Conservation (phyloP, 2,113 vertebrate species). For the Stomatorhinus ivindoensis region DNA sequence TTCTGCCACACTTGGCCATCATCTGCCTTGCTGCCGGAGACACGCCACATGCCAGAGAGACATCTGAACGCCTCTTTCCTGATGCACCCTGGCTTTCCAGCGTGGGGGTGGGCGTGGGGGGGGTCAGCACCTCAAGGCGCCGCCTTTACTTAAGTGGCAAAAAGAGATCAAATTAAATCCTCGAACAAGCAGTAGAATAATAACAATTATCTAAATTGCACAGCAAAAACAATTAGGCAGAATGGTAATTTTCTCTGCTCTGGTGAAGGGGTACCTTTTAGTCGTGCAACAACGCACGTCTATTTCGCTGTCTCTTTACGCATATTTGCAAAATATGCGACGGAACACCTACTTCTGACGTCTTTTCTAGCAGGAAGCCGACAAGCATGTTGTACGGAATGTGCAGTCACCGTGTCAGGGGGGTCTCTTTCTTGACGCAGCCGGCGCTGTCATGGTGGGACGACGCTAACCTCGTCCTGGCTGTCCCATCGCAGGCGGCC, state of each 20-base stretch:
- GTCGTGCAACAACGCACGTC: not conserved
- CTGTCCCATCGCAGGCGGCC: slow-evolving; percentile 25
- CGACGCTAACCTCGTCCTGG: not conserved
- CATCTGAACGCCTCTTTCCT: not conserved
- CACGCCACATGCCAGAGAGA: not conserved
- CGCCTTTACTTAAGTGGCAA: not conserved
- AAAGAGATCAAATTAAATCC: not conserved
- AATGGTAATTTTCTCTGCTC: not conserved
- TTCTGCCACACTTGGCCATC: not conserved
- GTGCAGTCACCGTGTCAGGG: not conserved
- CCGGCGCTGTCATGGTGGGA: not conserved
- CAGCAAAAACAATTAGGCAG: slow-evolving; percentile 7
- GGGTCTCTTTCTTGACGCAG: not conserved
- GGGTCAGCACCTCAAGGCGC: not conserved
- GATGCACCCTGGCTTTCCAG: not conserved
- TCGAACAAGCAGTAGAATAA: not conserved
- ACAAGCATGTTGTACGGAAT: not conserved
- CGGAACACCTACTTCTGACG: not conserved
- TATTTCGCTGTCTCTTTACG: too few species aligned
- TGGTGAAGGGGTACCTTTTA: not conserved
- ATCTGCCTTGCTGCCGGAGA: not conserved
- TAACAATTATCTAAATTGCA: slow-evolving; percentile 10
- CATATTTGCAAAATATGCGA: not conserved
- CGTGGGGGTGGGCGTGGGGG: not conserved
- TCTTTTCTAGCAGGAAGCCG: not conserved